These are phyloP conservation scores for Drosophila nasuta DNA, from an alignment of 1,140 invertebrate genomes.

Conservation along the genomic window DNA sequence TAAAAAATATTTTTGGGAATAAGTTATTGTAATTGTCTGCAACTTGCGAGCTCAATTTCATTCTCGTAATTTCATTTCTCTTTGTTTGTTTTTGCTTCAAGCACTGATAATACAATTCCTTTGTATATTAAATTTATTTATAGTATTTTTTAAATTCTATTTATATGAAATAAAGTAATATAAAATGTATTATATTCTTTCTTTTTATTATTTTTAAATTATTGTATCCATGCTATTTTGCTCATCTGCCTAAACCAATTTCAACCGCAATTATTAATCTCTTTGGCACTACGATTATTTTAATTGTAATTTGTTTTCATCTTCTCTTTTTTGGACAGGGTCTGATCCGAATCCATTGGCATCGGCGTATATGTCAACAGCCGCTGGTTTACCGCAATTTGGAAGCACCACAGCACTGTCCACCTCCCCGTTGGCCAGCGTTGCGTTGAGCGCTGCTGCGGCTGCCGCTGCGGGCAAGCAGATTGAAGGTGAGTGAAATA, in stretches of 20 bases:
- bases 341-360: constrained; percentile 83
- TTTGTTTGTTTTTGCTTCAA: too few species aligned
- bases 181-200: too few species aligned
- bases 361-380: constrained; percentile 84
- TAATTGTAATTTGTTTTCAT: constrained; percentile 16
- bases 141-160: too few species aligned
- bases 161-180: too few species aligned
- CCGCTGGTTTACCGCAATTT: constrained; percentile 83
- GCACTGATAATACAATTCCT: too few species aligned
- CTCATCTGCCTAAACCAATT: background rate
- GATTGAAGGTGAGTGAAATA: constrained; percentile 89
- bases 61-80: too few species aligned
- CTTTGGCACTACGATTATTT: constrained; percentile 12
- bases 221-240: background rate
- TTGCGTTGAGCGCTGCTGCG: constrained; percentile 87
- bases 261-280: background rate
- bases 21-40: too few species aligned
- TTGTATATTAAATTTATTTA: too few species aligned
- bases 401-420: constrained; percentile 74
- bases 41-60: too few species aligned
- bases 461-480: constrained; percentile 91
- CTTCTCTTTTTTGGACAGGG: constrained; percentile 52
- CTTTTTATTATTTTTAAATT: too few species aligned
- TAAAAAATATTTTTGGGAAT: too few species aligned
- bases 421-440: constrained; percentile 86